Evolutionary conservation across 2,113 vertebrate species (phyloP).

Genomic region (Grantiella picta): DNA sequence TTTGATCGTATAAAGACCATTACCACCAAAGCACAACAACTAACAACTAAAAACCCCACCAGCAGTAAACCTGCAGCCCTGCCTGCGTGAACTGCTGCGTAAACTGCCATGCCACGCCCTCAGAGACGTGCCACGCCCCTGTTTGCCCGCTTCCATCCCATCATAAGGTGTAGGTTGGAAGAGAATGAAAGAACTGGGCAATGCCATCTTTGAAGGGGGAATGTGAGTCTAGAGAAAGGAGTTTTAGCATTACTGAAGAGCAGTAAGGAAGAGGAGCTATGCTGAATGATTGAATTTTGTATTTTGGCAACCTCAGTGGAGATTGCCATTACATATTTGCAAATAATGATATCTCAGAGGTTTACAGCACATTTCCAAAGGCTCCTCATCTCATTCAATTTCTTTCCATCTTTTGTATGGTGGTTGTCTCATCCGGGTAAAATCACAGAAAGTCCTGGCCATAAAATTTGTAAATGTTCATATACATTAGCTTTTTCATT

Average conservation of each 20-base stretch:
- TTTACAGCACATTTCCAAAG: neutral
- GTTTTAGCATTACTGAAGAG: neutral
- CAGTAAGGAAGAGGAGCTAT: neutral
- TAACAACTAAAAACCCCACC: no score
- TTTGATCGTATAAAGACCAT: no score
- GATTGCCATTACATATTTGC: neutral
- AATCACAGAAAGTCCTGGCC: neutral
- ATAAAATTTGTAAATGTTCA: neutral
- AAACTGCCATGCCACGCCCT: no score
- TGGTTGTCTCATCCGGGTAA: neutral
- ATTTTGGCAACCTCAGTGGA: neutral
- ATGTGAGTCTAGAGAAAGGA: neutral
- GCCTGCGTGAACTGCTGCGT: no score
- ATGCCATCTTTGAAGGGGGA: rapidly evolving
- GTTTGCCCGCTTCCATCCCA: rapidly evolving
- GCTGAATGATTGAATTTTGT: neutral
- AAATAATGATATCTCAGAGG: neutral
- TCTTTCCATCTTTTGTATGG: neutral
- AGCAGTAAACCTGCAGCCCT: no score
- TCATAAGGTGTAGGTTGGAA: neutral
- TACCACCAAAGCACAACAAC: no score
- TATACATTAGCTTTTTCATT: neutral
- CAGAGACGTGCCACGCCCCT: no score
- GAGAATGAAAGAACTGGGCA: neutral
- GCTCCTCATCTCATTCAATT: neutral